phyloP scores from a whole-genome alignment of 2,888 invertebrate species.

The Cerceris ruficornis region DNA sequence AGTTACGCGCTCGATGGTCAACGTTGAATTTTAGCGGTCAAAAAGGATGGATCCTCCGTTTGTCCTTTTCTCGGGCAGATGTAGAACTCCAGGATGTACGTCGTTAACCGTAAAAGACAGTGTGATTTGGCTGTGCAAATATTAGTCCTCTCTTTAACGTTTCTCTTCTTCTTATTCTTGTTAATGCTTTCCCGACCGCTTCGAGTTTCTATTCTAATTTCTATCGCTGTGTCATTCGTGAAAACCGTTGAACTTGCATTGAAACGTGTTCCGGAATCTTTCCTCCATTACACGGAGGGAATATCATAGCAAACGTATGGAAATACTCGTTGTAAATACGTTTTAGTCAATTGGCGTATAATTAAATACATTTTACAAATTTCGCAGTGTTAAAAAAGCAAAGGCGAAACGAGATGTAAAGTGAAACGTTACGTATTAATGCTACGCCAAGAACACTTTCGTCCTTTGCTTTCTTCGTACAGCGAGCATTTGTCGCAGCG shows the following conservation, averaged over 20 bases:
- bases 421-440: not conserved
- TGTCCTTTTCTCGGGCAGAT: conserved; percentile 1
- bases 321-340: conserved; percentile 26
- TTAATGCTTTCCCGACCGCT: conserved; percentile 14
- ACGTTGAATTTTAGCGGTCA: conserved; percentile 5
- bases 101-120: conserved; percentile 44
- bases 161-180: conserved; percentile 10
- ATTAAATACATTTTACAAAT: conserved; percentile 1
- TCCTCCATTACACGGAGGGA: not conserved
- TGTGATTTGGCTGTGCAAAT: conserved; percentile 58
- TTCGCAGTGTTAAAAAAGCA: not conserved
- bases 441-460: no score
- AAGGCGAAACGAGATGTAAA: not conserved
- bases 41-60: not conserved
- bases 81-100: conserved; percentile 3
- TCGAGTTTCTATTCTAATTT: conserved; percentile 12
- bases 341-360: conserved; percentile 5
- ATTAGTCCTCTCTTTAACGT: conserved; percentile 43
- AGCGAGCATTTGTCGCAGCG: no score
- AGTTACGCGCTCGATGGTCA: not conserved
- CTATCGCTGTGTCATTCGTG: not conserved
- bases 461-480: no score
- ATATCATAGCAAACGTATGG: not conserved
- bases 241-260: conserved; percentile 1
- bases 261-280: not conserved